These are phyloP conservation scores for Pardosa pseudoannulata DNA, from an alignment of 2,888 invertebrate species.

Conservation along the genomic window DNA sequence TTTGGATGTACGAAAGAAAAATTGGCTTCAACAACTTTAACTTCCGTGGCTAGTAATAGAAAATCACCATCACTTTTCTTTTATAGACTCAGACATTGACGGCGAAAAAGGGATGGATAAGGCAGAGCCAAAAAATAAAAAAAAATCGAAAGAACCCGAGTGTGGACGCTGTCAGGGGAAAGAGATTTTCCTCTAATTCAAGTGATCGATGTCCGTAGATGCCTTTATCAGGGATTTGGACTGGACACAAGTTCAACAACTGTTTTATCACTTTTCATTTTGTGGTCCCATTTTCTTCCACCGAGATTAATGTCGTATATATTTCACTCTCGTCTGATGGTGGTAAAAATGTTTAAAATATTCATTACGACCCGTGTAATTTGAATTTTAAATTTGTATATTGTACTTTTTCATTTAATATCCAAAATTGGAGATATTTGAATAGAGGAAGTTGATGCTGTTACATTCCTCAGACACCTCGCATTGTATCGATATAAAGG, in stretches of 20 bases:
- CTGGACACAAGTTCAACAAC: slow-evolving; percentile 17
- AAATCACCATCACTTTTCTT: neutral
- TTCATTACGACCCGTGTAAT: too few species aligned
- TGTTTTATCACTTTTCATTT: slow-evolving; percentile 19
- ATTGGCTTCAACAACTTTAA: too few species aligned
- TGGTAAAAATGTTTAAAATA: neutral
- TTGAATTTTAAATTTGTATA: too few species aligned
- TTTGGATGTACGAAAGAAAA: too few species aligned
- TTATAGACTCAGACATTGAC: neutral
- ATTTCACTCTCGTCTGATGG: neutral
- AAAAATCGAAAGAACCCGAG: too few species aligned
- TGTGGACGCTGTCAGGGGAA: neutral
- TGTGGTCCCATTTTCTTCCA: neutral
- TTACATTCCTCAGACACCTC: too few species aligned
- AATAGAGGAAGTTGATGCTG: too few species aligned
- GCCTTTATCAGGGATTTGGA: slow-evolving; percentile 10
- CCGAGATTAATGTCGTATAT: neutral
- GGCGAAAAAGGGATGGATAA: neutral
- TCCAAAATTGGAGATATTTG: too few species aligned
- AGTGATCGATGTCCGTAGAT: neutral
- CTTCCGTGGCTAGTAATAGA: neutral
- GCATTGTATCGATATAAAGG: too few species aligned
- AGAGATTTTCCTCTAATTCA: neutral
- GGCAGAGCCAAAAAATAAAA: neutral
- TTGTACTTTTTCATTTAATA: too few species aligned